Percentiles rank a stretch among this genome's conserved stretches.
These are phyloP conservation scores for Lepetodrilus schrolli DNA, from an alignment of 2,888 invertebrate species.

Conservation along the genomic window DNA sequence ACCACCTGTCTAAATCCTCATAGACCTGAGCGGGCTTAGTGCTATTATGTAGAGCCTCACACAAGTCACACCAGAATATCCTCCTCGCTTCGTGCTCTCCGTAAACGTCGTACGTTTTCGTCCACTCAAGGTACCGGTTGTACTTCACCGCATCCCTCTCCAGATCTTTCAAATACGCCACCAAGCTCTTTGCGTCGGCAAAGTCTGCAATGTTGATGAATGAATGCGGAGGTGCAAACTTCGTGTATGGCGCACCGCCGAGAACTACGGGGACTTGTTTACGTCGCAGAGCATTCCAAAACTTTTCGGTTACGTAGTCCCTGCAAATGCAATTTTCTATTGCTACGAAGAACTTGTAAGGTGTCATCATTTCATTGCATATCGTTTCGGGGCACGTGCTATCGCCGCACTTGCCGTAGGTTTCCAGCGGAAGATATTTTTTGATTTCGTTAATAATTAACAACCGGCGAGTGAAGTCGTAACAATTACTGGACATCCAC, in stretches of 20 bases:
- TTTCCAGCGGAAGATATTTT: conserved; percentile 43
- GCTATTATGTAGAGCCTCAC: conserved; percentile 53
- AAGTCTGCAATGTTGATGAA: conserved; percentile 44
- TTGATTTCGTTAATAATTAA: conserved; percentile 37
- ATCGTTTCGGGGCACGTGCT: conserved; percentile 40
- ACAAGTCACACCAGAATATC: conserved; percentile 52
- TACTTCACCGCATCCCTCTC: conserved; percentile 50
- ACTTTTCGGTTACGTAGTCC: conserved; percentile 64
- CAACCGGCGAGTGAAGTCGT: conserved; percentile 42
- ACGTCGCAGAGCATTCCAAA: conserved; percentile 49
- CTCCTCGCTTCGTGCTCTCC: conserved; percentile 43
- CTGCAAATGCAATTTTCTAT: conserved; percentile 59
- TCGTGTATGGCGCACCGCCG: conserved; percentile 44
- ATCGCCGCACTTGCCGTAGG: conserved; percentile 55
- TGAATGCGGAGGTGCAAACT: conserved; percentile 41
- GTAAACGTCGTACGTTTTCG: conserved; percentile 39
- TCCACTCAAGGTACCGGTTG: conserved; percentile 57
- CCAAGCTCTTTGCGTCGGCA: conserved; percentile 46
- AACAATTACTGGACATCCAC: conserved; percentile 51
- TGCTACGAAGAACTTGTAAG: conserved; percentile 59
- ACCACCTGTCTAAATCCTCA: conserved; percentile 46
- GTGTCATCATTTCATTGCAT: conserved; percentile 42
- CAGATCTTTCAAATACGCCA: conserved; percentile 45
- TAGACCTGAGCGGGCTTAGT: conserved; percentile 43
- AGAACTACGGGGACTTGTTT: conserved; percentile 59